Percentiles rank a stretch among this genome's conserved stretches.
Evolutionary conservation across 2,797 vertebrate species (phyloP).

Genomic region (Hydrophis major): DNA sequence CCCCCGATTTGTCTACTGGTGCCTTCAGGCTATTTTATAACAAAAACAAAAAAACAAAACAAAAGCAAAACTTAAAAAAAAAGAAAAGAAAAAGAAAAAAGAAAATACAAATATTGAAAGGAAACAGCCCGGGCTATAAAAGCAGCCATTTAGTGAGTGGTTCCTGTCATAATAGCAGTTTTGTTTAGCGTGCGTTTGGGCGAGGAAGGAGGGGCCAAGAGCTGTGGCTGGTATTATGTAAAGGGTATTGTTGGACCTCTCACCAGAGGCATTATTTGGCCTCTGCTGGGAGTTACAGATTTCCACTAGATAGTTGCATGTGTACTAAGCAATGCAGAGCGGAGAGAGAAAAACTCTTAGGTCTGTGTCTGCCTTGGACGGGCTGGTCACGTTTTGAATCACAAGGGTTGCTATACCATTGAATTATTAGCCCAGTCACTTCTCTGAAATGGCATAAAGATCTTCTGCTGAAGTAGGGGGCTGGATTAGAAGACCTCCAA

Average conservation of each 20-base stretch:
- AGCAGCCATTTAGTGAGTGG: conserved; percentile 38
- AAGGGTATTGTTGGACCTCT: conserved; percentile 64
- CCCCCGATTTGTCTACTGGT: background rate
- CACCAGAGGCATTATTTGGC: conserved; percentile 54
- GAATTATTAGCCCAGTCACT: background rate
- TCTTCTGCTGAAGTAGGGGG: background rate
- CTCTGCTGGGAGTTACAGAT: conserved; percentile 45
- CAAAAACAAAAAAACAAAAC: background rate
- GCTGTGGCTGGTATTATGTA: conserved; percentile 53
- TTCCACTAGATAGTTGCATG: conserved; percentile 57
- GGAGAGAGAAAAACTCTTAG: conserved; percentile 39
- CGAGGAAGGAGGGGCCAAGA: conserved; percentile 38
- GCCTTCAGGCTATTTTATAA: conserved; percentile 27
- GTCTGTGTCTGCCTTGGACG: conserved; percentile 1
- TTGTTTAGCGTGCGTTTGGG: conserved; percentile 58
- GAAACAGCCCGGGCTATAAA: conserved; percentile 35
- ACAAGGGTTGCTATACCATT: background rate
- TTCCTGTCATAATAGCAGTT: conserved; percentile 61
- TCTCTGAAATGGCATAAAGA: background rate
- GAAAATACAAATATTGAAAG: conserved; percentile 29
- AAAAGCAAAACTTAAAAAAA: background rate
- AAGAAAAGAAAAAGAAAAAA: background rate
- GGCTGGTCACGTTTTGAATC: background rate
- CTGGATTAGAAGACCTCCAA: background rate
- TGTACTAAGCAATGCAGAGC: background rate